Evolutionary conservation across 2,888 invertebrate species (phyloP), one percentile per base, ranked within the genome.

Genomic region (Spodoptera picta): DNA sequence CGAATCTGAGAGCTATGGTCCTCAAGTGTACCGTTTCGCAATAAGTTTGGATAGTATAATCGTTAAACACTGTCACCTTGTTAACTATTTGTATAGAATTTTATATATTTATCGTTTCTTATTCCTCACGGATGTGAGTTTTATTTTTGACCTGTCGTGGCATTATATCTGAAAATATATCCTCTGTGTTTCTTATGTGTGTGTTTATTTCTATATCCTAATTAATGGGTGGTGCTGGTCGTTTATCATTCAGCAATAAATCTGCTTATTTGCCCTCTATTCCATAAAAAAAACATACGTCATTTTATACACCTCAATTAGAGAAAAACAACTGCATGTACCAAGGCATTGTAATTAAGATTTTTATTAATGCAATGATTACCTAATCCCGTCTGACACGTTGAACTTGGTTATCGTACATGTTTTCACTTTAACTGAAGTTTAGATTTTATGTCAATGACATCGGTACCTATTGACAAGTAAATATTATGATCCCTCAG

Each of bases 101-200:
- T 93, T 93, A 90, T 92, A 90, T 91, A 91, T 90, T 87, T 88
- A 90, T 92, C 83, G 84, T 91, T 91, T 92, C 90, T 87, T 89
- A 91, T 86, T 89, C 85, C 91, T 92, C 93, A 90, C 90, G 64
- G 62, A 83, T 63, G 91, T 91, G 91, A 91, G 89, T 87, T 90
- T 93, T 92, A 87, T 92, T 94, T 94, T 92, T 87, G 89, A 92
- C 92, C 93, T 93, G 88, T 93, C 93, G 88, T 93, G 90, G 91
- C 92, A 92, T 93, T 92, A 91, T 91, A 91, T 92, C 92, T 93
- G 91, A 89, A 92, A 93, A 91, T 94, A 94, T 93, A 94, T 91
- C 92, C 89, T 94, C 93, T 92, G 93, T 94, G 93, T 94, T 94
- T 94, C 93, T 88, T 90, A 90, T 65, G 46, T 67, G 69, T 76